Base-by-base conservation (phyloP, 2,797 vertebrate genomes). In the Melanotaenia maccullochi region DNA sequence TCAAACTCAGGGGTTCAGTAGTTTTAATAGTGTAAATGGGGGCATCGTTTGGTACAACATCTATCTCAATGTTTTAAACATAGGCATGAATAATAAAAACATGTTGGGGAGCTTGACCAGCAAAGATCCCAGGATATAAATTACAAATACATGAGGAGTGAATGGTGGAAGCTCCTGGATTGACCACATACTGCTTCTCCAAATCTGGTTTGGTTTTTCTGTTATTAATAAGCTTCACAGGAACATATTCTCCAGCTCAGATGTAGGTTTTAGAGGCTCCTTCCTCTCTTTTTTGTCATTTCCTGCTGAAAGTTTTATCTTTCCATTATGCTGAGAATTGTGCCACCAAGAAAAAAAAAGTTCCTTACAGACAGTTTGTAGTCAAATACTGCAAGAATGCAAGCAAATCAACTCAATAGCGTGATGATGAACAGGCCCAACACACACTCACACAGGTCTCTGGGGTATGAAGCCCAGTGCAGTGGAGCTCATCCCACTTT, bases 201-300 rank as follows among this genome's bases (percentile, higher is more conserved):
- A 65, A 54, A 62, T 56, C 60, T 20, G 14, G 28, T 59, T 42
- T 51, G 58, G 73, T 56, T 51, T 52, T 64, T 36, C n/a, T 67
- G 22, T 78, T 89, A 89, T 85, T 88, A 75, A 89, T 85, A 84
- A 83, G 64, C 40, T 56, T 72, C 38, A 20, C 22, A 71, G 44
- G 47, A 65, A 64, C 57, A 78, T 59, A 57, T 58, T 59, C 13
- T 51, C 13, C 22, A 57, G 57, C 76, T 76, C 61, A 60, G 63
- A 75, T 14, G 1, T 42, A 69, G 60, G 65, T 81, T 76, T 75
- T 59, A 61, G 25, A 80, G 28, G 13, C 56, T 75, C 71, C 56
- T 60, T 72, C 40, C 60, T 62, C 58, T 57, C 56, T 60, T 76
- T 60, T 76, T 30, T 66, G 65, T 71, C 66, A 81, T 71, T 82